A percentile compares a stretch with the other conserved stretches of the same genome.
These are phyloP conservation scores for Dicyrtomina minuta DNA, from an alignment of 2,888 invertebrate genomes.

Conservation along the genomic window DNA sequence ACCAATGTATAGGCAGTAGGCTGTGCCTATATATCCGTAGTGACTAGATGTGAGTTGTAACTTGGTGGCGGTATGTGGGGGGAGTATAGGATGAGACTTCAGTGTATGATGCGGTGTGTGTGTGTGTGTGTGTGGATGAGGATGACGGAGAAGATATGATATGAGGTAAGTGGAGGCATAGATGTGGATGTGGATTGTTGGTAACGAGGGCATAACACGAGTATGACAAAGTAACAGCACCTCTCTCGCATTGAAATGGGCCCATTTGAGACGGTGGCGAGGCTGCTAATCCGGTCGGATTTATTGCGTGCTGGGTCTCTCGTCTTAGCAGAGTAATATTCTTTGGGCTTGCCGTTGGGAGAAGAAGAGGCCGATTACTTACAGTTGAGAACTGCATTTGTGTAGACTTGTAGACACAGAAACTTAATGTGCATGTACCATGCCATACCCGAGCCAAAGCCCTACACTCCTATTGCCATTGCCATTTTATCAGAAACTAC, in stretches of 20 bases:
- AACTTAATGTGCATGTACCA: slow-evolving; percentile 8
- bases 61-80: not conserved
- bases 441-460: not conserved
- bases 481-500: not conserved
- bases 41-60: not conserved
- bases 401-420: slow-evolving; percentile 19
- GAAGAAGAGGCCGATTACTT: slow-evolving; percentile 23
- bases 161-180: not conserved
- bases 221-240: slow-evolving; percentile 37
- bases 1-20: too few relatives aligned
- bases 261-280: slow-evolving; percentile 39
- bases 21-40: not conserved
- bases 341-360: slow-evolving; percentile 4
- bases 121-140: not conserved
- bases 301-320: slow-evolving; percentile 41
- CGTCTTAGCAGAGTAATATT: slow-evolving; percentile 31
- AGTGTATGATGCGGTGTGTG: not conserved
- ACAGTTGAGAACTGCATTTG: slow-evolving; percentile 23
- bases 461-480: not conserved
- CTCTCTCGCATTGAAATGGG: slow-evolving; percentile 47
- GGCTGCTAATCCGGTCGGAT: slow-evolving; percentile 45
- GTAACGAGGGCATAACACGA: slow-evolving; percentile 24
- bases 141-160: not conserved
- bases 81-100: not conserved
- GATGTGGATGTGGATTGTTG: not conserved